Base-by-base conservation (phyloP, 2,888 invertebrate genomes). In the Drosophila suboccidentalis region DNA sequence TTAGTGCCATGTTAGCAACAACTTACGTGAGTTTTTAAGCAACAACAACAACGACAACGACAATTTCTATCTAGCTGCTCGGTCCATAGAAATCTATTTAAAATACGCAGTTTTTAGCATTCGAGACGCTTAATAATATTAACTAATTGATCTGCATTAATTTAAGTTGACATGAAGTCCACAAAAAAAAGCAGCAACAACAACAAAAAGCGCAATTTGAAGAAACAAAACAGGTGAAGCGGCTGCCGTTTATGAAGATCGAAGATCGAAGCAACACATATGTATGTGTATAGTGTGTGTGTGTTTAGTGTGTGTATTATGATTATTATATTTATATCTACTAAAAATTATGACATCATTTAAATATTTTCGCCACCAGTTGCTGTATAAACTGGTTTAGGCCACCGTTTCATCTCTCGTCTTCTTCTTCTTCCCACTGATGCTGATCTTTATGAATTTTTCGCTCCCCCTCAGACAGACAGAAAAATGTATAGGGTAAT, bases 71-170 rank as follows among this genome's bases (percentile, higher is more conserved):
- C 46, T 51, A 41, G 34, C 55, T 46, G 44, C 19, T 39, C 55
- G 54, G 15, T 57, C 26, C 47, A 67, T 63, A 67, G 75, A 75
- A 78, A 76, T 66, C 70, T 70, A 73, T 78, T 74, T 70, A 53
- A 74, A 65, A 76, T 66, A 68, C 78, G 63, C 66, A 70, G 66
- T 65, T 78, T 75, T 69, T 70, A 41, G 75, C 80, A 84, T 84
- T 84, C 73, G 82, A 75, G 69, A 72, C 80, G 83, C 80, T 82
- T 80, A 84, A 82, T 84, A 84, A 89, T 84, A 88, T 88, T 88
- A 89, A 88, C 90, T 87, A 85, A 88, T 88, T 88, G 83, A 87
- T 88, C 87, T 90, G 90, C 90, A 90, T 88, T 88, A 89, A 90
- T 88, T 90, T 89, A 70, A 71, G 70, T 81, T 80, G 80, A 78